These are phyloP conservation scores for Bombus confusus DNA, from an alignment of 1,140 invertebrate genomes.

Conservation along the genomic window DNA sequence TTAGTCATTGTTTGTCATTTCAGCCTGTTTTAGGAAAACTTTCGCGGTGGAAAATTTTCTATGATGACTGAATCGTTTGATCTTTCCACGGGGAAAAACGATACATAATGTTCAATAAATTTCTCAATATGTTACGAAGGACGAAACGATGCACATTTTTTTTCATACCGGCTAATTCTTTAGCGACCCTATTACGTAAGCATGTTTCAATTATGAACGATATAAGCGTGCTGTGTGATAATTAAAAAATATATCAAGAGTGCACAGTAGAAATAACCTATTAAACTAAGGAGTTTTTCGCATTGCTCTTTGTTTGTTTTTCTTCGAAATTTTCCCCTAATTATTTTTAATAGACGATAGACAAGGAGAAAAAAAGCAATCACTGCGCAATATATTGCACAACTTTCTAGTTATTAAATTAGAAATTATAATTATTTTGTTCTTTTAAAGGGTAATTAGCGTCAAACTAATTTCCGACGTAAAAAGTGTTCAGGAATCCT, in stretches of 20 bases:
- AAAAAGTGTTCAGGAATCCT: not conserved
- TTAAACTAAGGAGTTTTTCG: not conserved
- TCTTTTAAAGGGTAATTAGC: not conserved
- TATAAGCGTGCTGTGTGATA: not conserved
- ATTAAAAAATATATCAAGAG: not conserved
- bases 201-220: not conserved
- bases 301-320: not conserved
- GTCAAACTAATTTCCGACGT: not conserved
- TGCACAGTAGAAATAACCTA: not conserved
- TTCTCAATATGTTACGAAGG: not conserved
- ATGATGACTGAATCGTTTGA: not conserved
- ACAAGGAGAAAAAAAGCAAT: not conserved
- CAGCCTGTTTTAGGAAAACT: not conserved
- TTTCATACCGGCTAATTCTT: not conserved
- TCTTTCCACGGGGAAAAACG: not conserved
- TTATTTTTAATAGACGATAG: not conserved
- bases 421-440: not conserved
- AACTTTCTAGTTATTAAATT: not conserved
- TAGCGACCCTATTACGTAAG: not conserved
- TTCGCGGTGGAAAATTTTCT: not conserved
- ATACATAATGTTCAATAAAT: not conserved
- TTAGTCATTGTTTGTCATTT: slow-evolving; percentile 30
- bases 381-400: not conserved
- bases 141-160: not conserved
- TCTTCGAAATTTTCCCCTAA: not conserved